Conservation (phyloP, 2,888 invertebrate genomes). For the Drosophila neonasuta region DNA sequence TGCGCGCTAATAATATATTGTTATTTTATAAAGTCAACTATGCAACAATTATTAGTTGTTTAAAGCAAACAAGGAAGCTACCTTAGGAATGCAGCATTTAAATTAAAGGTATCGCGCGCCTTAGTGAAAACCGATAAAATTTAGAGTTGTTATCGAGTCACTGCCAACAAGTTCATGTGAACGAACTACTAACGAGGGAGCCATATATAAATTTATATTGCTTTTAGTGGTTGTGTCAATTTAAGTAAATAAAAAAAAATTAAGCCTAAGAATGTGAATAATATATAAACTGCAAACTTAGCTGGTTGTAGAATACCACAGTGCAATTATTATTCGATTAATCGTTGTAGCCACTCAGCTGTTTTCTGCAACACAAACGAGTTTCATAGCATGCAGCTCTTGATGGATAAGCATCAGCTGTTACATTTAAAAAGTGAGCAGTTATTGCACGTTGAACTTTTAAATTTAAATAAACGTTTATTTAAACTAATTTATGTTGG, state of each 20-base stretch:
- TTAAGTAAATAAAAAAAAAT: no score
- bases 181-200: constrained; percentile 4
- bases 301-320: background rate
- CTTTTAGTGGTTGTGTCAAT: no score
- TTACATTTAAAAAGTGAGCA: constrained; percentile 20
- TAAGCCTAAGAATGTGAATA: no score
- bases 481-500: constrained; percentile 10
- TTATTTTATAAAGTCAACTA: background rate
- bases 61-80: constrained; percentile 1
- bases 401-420: background rate
- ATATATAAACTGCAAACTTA: background rate
- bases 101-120: constrained; percentile 24
- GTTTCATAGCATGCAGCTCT: constrained; percentile 32
- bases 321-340: constrained; percentile 16
- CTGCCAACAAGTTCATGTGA: constrained; percentile 2
- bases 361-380: background rate
- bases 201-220: background rate
- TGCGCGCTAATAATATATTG: background rate
- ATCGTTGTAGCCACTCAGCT: constrained; percentile 24
- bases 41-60: background rate
- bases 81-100: background rate
- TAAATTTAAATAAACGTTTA: constrained; percentile 9
- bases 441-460: constrained; percentile 4
- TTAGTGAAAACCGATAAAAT: constrained; percentile 14
- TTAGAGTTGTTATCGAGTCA: background rate